These are phyloP conservation scores for Phortica magna DNA, from an alignment of 2,888 invertebrate species.

Conservation along the genomic window DNA sequence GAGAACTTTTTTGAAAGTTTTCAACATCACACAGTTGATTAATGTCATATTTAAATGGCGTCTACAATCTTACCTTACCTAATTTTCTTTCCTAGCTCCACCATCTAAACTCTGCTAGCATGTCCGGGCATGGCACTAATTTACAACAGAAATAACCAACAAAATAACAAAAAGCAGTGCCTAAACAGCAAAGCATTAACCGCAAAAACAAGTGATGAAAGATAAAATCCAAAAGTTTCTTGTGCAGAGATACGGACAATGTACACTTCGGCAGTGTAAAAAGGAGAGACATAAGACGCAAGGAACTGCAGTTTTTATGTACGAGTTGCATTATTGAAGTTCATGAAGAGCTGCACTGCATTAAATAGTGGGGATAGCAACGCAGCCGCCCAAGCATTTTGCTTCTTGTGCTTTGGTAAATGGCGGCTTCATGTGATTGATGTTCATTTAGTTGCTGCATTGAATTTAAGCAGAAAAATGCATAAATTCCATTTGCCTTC, in stretches of 20 bases:
- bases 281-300: constrained; percentile 11
- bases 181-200: constrained; percentile 22
- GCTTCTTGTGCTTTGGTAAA: background rate
- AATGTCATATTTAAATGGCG: too few species aligned
- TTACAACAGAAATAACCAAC: background rate
- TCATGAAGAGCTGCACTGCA: background rate
- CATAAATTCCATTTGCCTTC: constrained; percentile 64
- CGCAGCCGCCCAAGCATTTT: background rate
- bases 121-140: background rate
- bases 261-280: background rate
- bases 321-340: background rate
- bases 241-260: constrained; percentile 57
- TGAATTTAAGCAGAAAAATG: constrained; percentile 74
- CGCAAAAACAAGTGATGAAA: constrained; percentile 57
- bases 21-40: too few species aligned
- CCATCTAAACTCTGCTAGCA: background rate
- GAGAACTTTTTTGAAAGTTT: too few species aligned
- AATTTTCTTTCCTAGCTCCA: too few species aligned
- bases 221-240: constrained; percentile 72
- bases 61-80: too few species aligned
- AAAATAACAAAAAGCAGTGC: background rate
- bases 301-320: background rate
- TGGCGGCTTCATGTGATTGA: constrained; percentile 70
- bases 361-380: background rate
- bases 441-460: constrained; percentile 74